These are phyloP conservation scores for Nebria ingens DNA, from an alignment of 1,140 invertebrate species.

Conservation along the genomic window DNA sequence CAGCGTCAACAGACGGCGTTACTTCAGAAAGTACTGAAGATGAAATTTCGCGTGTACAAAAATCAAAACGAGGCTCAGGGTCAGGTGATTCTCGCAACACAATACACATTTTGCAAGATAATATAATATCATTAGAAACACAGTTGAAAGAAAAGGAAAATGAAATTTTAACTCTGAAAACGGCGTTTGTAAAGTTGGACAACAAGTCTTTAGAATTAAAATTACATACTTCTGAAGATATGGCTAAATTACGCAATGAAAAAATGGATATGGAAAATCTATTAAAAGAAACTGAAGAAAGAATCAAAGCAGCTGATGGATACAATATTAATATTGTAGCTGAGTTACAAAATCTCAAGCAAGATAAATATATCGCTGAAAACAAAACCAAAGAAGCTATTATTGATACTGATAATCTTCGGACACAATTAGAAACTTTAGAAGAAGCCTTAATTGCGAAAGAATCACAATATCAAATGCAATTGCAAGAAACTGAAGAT, in stretches of 20 bases:
- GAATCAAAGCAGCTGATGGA: slow-evolving; percentile 19
- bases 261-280: slow-evolving; percentile 27
- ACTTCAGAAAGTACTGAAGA: slow-evolving; percentile 21
- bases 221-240: slow-evolving; percentile 33
- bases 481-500: slow-evolving; percentile 20
- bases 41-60: slow-evolving; percentile 18
- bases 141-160: slow-evolving; percentile 38
- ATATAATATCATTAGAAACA: slow-evolving; percentile 37
- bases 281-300: slow-evolving; percentile 33
- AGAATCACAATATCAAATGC: slow-evolving; percentile 27
- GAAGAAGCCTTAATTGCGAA: slow-evolving; percentile 25
- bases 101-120: slow-evolving; percentile 34
- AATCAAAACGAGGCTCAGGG: slow-evolving; percentile 17
- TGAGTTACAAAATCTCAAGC: not conserved
- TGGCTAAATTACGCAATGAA: slow-evolving; percentile 32
- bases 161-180: slow-evolving; percentile 33
- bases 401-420: too few species aligned
- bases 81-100: not conserved
- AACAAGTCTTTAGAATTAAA: slow-evolving; percentile 37
- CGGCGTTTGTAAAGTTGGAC: slow-evolving; percentile 31
- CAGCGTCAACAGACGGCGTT: slow-evolving; percentile 1
- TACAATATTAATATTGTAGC: not conserved
- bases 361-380: not conserved
- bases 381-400: not conserved
- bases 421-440: slow-evolving; percentile 11